Conservation (phyloP, 2,113 vertebrate genomes). For the Brachypteracias leptosomus region DNA sequence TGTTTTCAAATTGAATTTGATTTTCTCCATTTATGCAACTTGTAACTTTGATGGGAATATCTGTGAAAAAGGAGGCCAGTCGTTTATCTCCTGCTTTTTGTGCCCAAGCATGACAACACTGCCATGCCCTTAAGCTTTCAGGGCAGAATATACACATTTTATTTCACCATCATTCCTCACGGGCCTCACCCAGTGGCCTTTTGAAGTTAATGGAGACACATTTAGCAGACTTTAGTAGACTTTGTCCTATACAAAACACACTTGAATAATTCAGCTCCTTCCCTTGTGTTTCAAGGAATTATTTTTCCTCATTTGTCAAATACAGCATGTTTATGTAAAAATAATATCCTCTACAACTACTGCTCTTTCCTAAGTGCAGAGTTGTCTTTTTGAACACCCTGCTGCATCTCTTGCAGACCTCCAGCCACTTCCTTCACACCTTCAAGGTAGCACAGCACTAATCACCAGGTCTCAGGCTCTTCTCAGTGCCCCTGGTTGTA, state of each 20-base stretch:
- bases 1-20: slow-evolving; percentile 38
- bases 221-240: neutral
- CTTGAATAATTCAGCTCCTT: neutral
- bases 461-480: neutral
- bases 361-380: neutral
- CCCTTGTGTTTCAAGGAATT: neutral
- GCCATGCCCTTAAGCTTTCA: neutral
- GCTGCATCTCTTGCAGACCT: neutral
- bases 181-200: neutral
- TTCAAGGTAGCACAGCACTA: neutral
- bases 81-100: neutral
- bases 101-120: neutral
- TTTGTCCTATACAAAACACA: neutral
- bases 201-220: neutral
- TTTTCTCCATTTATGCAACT: slow-evolving; percentile 12
- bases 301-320: neutral
- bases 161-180: neutral
- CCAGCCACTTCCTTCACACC: neutral
- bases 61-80: slow-evolving; percentile 27
- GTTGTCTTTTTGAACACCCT: neutral
- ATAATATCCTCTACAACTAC: neutral
- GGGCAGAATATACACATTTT: neutral
- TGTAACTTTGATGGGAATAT: slow-evolving; percentile 28
- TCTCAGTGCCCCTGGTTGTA: neutral
- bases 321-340: neutral